phyloP scores from a whole-genome alignment of 2,113 vertebrate genomes.

The Hymenochirus boettgeri region DNA sequence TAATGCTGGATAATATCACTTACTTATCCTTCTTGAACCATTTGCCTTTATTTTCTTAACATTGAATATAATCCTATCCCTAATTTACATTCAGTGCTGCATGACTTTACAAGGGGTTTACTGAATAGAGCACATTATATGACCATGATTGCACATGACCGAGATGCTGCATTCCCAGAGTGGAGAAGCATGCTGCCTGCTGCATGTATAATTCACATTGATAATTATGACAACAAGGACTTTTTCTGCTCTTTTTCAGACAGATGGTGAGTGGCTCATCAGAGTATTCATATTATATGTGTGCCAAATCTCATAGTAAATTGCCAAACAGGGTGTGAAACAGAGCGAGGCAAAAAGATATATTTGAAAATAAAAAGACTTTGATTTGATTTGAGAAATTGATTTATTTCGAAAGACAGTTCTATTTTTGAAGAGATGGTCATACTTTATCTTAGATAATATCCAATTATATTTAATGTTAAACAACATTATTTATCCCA shows the following conservation, averaged over 20 bases:
- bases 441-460: constrained; percentile 26
- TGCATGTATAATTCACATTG: constrained; percentile 42
- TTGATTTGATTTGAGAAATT: too few species aligned
- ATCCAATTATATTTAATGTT: background rate
- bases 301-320: constrained; percentile 36
- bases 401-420: constrained; percentile 1
- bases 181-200: constrained; percentile 18
- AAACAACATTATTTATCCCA: too few species aligned
- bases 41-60: too few species aligned
- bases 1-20: too few species aligned
- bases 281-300: constrained; percentile 40
- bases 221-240: constrained; percentile 43
- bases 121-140: constrained; percentile 12
- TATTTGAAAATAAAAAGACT: too few species aligned
- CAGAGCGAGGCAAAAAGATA: constrained; percentile 34
- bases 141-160: constrained; percentile 27
- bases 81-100: too few species aligned
- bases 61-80: too few species aligned
- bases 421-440: constrained; percentile 25
- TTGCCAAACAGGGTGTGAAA: constrained; percentile 43
- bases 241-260: constrained; percentile 43
- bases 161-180: constrained; percentile 37
- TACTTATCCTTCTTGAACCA: too few species aligned
- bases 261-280: constrained; percentile 42
- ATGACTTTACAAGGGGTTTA: too few species aligned